A percentile compares a stretch with the other conserved stretches of the same genome.
These are phyloP conservation scores for Temnothorax longispinosus DNA, from an alignment of 1,140 invertebrate genomes.

Conservation along the genomic window DNA sequence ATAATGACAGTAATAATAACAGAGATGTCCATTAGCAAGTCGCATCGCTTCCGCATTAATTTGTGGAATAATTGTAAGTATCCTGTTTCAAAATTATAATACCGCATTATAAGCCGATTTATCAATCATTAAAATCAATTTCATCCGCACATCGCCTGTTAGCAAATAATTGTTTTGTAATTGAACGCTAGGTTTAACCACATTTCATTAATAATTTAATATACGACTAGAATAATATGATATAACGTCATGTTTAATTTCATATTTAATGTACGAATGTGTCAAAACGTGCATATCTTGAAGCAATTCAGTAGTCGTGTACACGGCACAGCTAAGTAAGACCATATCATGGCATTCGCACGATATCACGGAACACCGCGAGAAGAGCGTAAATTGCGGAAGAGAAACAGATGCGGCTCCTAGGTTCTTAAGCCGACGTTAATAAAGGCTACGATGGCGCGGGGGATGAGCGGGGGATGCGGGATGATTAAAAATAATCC, in stretches of 20 bases:
- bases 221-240: background rate
- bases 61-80: slow-evolving; percentile 46
- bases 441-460: slow-evolving; percentile 49
- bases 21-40: slow-evolving; percentile 35
- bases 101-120: slow-evolving; percentile 52
- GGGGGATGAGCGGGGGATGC: background rate
- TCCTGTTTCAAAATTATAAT: slow-evolving; percentile 58
- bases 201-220: slow-evolving; percentile 49
- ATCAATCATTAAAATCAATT: slow-evolving; percentile 66
- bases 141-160: slow-evolving; percentile 27
- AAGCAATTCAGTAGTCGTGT: background rate
- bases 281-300: background rate
- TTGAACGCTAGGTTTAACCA: slow-evolving; percentile 35
- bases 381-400: slow-evolving; percentile 58
- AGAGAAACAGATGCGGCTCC: slow-evolving; percentile 55
- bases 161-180: slow-evolving; percentile 57
- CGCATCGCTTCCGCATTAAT: slow-evolving; percentile 39
- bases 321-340: background rate
- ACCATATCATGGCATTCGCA: background rate
- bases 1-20: slow-evolving; percentile 24
- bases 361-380: slow-evolving; percentile 33
- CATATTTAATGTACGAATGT: background rate
- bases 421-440: slow-evolving; percentile 55
- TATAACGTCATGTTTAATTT: slow-evolving; percentile 37
- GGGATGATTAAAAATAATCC: slow-evolving; percentile 74